phyloP scores from a whole-genome alignment of 2,113 vertebrate genomes.

The Proteles cristata region DNA sequence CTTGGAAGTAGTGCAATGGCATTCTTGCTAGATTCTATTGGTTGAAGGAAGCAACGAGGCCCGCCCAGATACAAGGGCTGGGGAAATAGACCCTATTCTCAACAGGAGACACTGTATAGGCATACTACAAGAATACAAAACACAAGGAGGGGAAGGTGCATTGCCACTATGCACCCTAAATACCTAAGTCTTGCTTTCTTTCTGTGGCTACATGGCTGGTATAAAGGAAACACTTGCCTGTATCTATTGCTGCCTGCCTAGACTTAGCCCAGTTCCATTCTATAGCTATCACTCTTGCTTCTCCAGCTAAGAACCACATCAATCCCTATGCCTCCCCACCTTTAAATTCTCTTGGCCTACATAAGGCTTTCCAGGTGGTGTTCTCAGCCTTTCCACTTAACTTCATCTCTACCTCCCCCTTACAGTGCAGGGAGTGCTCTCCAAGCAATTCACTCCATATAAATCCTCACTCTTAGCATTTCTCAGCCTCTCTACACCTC shows the following conservation, averaged over 20 bases:
- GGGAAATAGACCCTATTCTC: neutral
- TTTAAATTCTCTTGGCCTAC: neutral
- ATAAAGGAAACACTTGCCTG: neutral
- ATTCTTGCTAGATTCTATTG: neutral
- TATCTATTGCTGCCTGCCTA: neutral
- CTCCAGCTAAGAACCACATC: neutral
- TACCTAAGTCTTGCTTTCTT: neutral
- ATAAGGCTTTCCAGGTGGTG: neutral
- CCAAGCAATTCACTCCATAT: neutral
- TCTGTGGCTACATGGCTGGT: neutral
- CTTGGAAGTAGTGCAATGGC: fast-evolving
- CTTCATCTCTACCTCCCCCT: neutral
- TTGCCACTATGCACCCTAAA: neutral
- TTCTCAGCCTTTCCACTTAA: neutral
- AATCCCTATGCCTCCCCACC: too few relatives aligned
- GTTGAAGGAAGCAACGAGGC: neutral
- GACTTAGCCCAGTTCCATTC: neutral
- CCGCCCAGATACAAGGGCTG: neutral
- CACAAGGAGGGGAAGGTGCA: neutral
- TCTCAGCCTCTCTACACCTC: neutral
- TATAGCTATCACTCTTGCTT: neutral
- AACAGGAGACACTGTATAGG: neutral
- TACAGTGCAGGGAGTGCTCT: fast-evolving
- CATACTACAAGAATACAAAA: neutral
- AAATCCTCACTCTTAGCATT: neutral